Evolutionary conservation across 2,888 invertebrate species (phyloP).

Genomic region (Dorcus parallelipipedus): DNA sequence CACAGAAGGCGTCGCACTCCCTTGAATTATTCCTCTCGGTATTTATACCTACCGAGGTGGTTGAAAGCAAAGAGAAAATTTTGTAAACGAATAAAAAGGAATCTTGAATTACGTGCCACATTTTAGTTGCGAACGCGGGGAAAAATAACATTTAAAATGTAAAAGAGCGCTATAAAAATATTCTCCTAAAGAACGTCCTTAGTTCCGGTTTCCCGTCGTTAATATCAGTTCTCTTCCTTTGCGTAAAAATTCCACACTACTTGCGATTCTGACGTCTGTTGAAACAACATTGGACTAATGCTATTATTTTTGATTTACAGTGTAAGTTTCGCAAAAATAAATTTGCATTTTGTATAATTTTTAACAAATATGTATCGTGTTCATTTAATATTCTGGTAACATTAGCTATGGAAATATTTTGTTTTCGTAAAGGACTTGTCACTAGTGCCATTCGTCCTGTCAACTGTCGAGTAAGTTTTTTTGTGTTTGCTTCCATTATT

Average conservation of each 20-base stretch:
- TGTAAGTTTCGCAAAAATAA: too few species aligned
- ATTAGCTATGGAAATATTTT: too few species aligned
- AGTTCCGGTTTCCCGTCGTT: slow-evolving; percentile 48
- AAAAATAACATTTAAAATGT: neutral
- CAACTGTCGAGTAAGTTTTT: too few species aligned
- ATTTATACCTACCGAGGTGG: neutral
- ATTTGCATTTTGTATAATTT: too few species aligned
- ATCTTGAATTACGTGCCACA: neutral
- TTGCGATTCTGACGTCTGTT: slow-evolving; percentile 41
- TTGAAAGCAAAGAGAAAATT: neutral
- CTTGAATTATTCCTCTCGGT: neutral
- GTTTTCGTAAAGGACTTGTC: too few species aligned
- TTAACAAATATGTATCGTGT: too few species aligned
- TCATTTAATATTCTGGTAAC: too few species aligned
- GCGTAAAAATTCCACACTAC: slow-evolving; percentile 39
- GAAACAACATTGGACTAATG: slow-evolving; percentile 32
- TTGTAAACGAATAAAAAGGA: neutral
- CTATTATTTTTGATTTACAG: slow-evolving; percentile 1
- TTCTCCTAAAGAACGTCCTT: slow-evolving; percentile 44
- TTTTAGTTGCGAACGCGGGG: neutral
- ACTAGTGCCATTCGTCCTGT: too few species aligned
- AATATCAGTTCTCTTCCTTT: slow-evolving; percentile 38
- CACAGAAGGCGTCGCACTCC: neutral
- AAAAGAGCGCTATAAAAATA: slow-evolving; percentile 40
- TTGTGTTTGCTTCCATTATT: too few species aligned